Evolutionary conservation across 2,797 vertebrate genomes (phyloP).

Genomic region (Pipistrellus nathusii): DNA sequence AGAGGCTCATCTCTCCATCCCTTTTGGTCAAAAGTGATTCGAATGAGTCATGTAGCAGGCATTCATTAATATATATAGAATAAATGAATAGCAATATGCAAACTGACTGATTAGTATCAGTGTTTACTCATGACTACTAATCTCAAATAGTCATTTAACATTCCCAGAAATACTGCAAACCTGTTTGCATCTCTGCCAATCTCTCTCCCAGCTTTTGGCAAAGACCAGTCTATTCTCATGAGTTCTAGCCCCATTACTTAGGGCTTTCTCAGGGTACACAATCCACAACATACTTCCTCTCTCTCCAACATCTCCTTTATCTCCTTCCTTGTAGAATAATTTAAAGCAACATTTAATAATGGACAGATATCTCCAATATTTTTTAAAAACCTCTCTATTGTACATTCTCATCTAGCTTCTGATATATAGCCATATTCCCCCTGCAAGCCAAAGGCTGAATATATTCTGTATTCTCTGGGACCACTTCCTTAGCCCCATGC

Average conservation of each 20-base stretch:
- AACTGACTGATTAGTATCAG: background rate
- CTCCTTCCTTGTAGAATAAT: constrained; percentile 24
- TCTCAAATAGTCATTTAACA: background rate
- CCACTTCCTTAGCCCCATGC: background rate
- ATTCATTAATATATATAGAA: background rate
- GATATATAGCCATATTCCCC: background rate
- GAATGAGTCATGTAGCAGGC: background rate
- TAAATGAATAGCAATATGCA: background rate
- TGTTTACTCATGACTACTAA: background rate
- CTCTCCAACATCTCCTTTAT: background rate
- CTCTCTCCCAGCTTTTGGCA: background rate
- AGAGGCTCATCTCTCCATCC: background rate
- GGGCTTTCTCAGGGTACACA: background rate
- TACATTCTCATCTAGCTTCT: background rate
- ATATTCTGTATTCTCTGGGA: background rate
- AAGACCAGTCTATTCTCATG: background rate
- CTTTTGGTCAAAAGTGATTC: constrained; percentile 12
- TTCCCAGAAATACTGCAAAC: background rate
- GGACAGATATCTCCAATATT: background rate
- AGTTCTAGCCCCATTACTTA: background rate
- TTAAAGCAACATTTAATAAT: constrained; percentile 48
- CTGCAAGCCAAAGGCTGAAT: background rate
- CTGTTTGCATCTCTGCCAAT: background rate
- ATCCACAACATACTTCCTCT: background rate
- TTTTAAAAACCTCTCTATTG: background rate